These are phyloP conservation scores for Oithona nana DNA, from an alignment of 2,888 invertebrate genomes.

Conservation along the genomic window DNA sequence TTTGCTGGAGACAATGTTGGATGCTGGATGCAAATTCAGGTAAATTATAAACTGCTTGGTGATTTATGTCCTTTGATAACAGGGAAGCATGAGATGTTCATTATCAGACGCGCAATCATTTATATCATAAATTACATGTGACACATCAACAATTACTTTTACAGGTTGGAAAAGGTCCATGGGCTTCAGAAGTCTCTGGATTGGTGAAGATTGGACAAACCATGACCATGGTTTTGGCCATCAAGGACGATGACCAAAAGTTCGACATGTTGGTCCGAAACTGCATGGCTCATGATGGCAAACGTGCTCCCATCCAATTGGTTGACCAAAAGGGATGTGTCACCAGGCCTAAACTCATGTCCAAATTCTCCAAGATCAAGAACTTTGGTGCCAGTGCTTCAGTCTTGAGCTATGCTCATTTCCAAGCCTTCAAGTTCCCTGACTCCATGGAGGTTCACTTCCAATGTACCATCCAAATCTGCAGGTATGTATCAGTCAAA, in stretches of 20 bases:
- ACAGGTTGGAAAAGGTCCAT: constrained; percentile 71
- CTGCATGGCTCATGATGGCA: constrained; percentile 84
- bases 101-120: not conserved
- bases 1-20: constrained; percentile 89
- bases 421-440: constrained; percentile 70
- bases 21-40: constrained; percentile 91
- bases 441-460: constrained; percentile 93
- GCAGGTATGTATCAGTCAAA: constrained; percentile 45
- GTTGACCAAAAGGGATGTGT: constrained; percentile 84
- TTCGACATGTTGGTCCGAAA: constrained; percentile 87
- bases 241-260: constrained; percentile 86
- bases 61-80: too few relatives aligned
- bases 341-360: constrained; percentile 77
- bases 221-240: constrained; percentile 89
- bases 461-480: constrained; percentile 85
- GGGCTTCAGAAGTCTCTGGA: constrained; percentile 90
- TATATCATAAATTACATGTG: not conserved
- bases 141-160: too few relatives aligned
- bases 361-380: constrained; percentile 79
- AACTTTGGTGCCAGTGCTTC: constrained; percentile 84
- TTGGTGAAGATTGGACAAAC: constrained; percentile 90
- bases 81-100: too few relatives aligned
- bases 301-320: constrained; percentile 74
- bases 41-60: too few relatives aligned
- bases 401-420: constrained; percentile 58